Conservation (phyloP, 2,888 invertebrate species). For the Cabera pusaria region DNA sequence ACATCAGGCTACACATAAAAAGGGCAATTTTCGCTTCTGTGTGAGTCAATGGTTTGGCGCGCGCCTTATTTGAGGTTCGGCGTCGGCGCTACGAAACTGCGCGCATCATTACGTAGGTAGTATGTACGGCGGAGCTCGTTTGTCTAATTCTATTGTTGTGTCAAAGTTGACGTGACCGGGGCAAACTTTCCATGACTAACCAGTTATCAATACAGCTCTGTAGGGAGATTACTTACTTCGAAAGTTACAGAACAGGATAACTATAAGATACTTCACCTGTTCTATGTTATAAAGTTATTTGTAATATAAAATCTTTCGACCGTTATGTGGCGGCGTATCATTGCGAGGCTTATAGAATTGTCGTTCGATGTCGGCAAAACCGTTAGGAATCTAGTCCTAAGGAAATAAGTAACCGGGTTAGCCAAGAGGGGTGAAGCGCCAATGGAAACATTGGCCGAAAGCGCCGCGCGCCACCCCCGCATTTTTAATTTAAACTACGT, state of each 20-base stretch:
- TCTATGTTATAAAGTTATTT: too few species aligned
- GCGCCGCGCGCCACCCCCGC: constrained; percentile 14
- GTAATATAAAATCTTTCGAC: too few species aligned
- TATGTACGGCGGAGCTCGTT: not conserved
- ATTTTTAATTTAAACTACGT: constrained; percentile 27
- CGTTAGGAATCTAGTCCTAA: constrained; percentile 27
- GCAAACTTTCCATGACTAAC: too few species aligned
- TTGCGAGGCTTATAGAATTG: too few species aligned
- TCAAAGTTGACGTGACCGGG: too few species aligned
- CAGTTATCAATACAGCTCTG: too few species aligned
- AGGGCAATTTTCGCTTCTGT: constrained; percentile 33
- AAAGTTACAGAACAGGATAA: too few species aligned
- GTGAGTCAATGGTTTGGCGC: constrained; percentile 21
- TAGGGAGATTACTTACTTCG: too few species aligned
- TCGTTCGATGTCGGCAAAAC: too few species aligned
- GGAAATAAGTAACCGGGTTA: constrained; percentile 30
- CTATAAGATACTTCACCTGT: too few species aligned
- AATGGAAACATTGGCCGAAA: constrained; percentile 24
- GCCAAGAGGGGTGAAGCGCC: constrained; percentile 7
- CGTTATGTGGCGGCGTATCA: too few species aligned
- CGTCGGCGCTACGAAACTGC: constrained; percentile 32
- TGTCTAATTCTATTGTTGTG: too few species aligned
- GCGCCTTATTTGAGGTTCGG: constrained; percentile 35
- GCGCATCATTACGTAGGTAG: constrained; percentile 11
- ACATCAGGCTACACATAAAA: constrained; percentile 28